phyloP scores from a whole-genome alignment of 2,888 invertebrate genomes.

The Pyrrhia umbra region DNA sequence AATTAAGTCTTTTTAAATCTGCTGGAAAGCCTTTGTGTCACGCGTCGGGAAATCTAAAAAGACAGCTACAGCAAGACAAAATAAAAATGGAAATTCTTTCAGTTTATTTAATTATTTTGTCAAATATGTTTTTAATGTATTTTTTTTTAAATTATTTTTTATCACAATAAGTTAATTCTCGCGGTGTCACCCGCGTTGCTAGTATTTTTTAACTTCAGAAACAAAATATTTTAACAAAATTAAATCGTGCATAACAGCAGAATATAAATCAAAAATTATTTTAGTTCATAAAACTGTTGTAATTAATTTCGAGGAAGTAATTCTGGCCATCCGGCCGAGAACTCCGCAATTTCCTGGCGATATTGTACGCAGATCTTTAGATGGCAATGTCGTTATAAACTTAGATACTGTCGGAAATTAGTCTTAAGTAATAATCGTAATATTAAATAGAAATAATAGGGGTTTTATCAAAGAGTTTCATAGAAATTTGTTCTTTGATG shows the following conservation, averaged over 20 bases:
- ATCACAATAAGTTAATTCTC: no score
- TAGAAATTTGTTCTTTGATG: conserved; percentile 12
- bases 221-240: background rate
- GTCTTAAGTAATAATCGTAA: conserved; percentile 39
- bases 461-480: conserved; percentile 5
- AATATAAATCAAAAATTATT: conserved; percentile 40
- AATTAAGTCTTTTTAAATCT: conserved; percentile 35
- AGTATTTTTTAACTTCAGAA: background rate
- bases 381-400: conserved; percentile 52
- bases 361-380: conserved; percentile 32
- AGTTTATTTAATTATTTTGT: no score
- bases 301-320: conserved; percentile 57
- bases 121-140: no score
- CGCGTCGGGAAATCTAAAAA: conserved; percentile 6
- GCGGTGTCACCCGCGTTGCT: no score
- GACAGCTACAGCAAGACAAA: conserved; percentile 11
- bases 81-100: background rate
- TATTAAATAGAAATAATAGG: conserved; percentile 33
- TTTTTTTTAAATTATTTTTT: no score
- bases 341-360: conserved; percentile 54
- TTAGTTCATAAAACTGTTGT: conserved; percentile 56
- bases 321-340: conserved; percentile 41
- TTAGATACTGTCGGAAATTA: conserved; percentile 40
- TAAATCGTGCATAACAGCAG: background rate
- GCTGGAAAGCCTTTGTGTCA: conserved; percentile 20